Evolutionary conservation across 2,797 vertebrate genomes (phyloP), one percentile per base, ranked within the genome.

Genomic region (Sciaenops ocellatus): DNA sequence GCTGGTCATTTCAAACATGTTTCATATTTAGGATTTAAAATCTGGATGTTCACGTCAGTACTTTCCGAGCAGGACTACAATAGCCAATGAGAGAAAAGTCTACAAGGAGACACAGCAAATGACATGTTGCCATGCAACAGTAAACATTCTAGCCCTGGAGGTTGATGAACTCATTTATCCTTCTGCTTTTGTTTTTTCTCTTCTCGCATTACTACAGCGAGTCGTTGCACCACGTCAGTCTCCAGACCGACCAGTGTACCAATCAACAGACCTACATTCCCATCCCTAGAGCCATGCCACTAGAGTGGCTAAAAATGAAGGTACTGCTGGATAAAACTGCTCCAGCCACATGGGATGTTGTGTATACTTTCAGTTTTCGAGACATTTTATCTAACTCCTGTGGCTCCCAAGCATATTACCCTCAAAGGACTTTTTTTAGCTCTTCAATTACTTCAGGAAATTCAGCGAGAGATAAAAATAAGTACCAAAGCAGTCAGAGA

Each of bases 361-460:
- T 51, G 74, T 85, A 71, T 64, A 55, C 73, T 61, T 87, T 83
- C 42, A 73, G 67, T 76, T 88, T 83, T 77, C 47, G 17, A 86
- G 71, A 88, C 44, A 74, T 90, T 88, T 87, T 86, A 92, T 90
- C 87, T 80, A 38, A 67, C 76, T 83, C 76, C 61, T 59, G 57
- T 62, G 68, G 76, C 79, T 87, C 78, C 69, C 24, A 50, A 81
- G 65, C 69, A 83, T 54, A 73, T 77, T 52, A 78, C 64, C 69
- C 85, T 78, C 78, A 64, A 61, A 87, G 41, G 82, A 76, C 62
- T 71, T 76, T 67, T 34, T 88, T 80, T 42, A 67, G 83, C 76
- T 86, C 79, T 87, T 84, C 72, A 88, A 87, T 88, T 86, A 84
- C 80, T 83, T 81, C 47, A 44, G 66, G 72, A 87, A 87, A 85